phyloP scores from a whole-genome alignment of 1,140 invertebrate genomes.

The Calephelis nemesis region DNA sequence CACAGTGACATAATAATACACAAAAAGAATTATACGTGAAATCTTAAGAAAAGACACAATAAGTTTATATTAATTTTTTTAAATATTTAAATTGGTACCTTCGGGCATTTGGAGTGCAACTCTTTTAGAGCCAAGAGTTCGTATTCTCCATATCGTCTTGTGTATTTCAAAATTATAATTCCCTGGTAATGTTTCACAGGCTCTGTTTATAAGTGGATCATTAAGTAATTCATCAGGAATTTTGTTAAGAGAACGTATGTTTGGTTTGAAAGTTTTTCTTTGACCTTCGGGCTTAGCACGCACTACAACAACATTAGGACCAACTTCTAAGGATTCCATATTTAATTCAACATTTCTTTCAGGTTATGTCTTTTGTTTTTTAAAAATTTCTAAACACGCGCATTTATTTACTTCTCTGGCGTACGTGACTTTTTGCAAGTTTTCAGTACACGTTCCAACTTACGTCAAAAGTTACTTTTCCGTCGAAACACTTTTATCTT shows the following conservation, averaged over 20 bases:
- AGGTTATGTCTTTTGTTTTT: slow-evolving; percentile 48
- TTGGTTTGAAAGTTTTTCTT: slow-evolving; percentile 88
- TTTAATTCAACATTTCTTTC: slow-evolving; percentile 35
- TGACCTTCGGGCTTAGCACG: slow-evolving; percentile 88
- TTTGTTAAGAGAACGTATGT: slow-evolving; percentile 84
- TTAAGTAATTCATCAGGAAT: slow-evolving; percentile 92
- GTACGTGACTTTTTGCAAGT: slow-evolving; percentile 70
- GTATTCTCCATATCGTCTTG: slow-evolving; percentile 98
- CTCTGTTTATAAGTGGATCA: slow-evolving; percentile 87
- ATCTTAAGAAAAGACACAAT: too few relatives aligned
- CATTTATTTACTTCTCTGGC: slow-evolving; percentile 40
- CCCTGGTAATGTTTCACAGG: slow-evolving; percentile 87
- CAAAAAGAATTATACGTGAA: too few relatives aligned
- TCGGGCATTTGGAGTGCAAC: slow-evolving; percentile 99
- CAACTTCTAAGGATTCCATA: slow-evolving; percentile 57
- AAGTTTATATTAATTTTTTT: not conserved
- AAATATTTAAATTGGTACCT: slow-evolving; percentile 76
- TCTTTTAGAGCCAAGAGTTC: slow-evolving; percentile 88
- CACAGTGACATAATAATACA: too few relatives aligned
- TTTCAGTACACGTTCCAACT: not conserved
- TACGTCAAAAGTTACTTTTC: not conserved
- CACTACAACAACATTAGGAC: slow-evolving; percentile 81
- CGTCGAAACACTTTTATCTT: too few relatives aligned
- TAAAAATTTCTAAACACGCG: slow-evolving; percentile 63
- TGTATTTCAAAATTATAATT: slow-evolving; percentile 99